phyloP scores from a whole-genome alignment of 30 jellyfish, hydroid and myxozoan species.

The Chrysaora quinquecirrha region DNA sequence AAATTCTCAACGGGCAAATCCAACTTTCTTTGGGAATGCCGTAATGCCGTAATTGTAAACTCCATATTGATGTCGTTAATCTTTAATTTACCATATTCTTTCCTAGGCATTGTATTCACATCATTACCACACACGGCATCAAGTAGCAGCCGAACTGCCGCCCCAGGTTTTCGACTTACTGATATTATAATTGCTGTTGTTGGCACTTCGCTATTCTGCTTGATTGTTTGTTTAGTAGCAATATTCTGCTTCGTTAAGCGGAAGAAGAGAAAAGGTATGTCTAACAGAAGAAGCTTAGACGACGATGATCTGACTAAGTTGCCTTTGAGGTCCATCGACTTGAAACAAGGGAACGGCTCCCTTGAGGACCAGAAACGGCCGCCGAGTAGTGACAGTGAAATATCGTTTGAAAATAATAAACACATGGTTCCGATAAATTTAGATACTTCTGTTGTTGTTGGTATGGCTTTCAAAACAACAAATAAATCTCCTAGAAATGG shows the following conservation, averaged over 20 bases:
- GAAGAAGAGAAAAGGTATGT: slow-evolving; percentile 16
- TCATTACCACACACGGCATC: slow-evolving; percentile 34
- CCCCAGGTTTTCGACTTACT: slow-evolving; percentile 41
- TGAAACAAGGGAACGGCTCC: neutral
- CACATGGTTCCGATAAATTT: slow-evolving; percentile 9
- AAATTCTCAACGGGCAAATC: too few species aligned
- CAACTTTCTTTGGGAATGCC: too few species aligned
- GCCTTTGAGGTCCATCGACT: slow-evolving; percentile 25
- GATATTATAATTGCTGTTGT: slow-evolving; percentile 64
- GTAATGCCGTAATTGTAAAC: too few species aligned
- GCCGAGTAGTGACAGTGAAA: slow-evolving; percentile 54
- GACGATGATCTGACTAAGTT: slow-evolving; percentile 7
- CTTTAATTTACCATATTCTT: neutral
- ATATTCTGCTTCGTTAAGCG: slow-evolving; percentile 39
- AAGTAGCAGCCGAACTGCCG: slow-evolving; percentile 1
- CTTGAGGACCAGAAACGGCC: slow-evolving; percentile 45
- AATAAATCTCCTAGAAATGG: slow-evolving; percentile 35
- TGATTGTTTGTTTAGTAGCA: slow-evolving; percentile 36
- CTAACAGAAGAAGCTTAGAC: neutral
- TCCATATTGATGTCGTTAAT: neutral
- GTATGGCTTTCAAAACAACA: slow-evolving; percentile 24
- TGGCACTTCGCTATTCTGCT: slow-evolving; percentile 39
- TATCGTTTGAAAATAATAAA: slow-evolving; percentile 48
- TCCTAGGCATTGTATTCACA: slow-evolving; percentile 15
- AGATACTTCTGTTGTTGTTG: slow-evolving; percentile 56